phyloP scores from a whole-genome alignment of 2,888 invertebrate genomes.

The Carpatolechia fugitivella region DNA sequence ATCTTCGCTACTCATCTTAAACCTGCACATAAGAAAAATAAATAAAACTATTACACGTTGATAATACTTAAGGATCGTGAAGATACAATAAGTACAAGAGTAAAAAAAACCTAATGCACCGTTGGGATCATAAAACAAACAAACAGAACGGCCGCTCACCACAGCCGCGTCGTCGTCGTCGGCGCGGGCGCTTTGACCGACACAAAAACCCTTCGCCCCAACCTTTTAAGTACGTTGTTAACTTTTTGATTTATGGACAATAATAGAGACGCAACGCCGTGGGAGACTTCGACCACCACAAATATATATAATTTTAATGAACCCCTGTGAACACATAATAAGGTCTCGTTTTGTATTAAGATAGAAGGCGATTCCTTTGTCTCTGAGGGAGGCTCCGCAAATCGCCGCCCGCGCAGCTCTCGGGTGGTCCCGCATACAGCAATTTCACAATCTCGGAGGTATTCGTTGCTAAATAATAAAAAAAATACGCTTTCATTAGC shows the following conservation, averaged over 20 bases:
- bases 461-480: constrained; percentile 31
- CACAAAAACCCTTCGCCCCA: constrained; percentile 71
- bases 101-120: constrained; percentile 72
- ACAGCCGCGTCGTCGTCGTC: constrained; percentile 49
- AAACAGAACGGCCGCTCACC: constrained; percentile 59
- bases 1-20: neutral
- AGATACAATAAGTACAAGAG: constrained; percentile 63
- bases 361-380: constrained; percentile 54
- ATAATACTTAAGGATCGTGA: constrained; percentile 65
- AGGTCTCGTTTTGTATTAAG: constrained; percentile 56
- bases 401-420: constrained; percentile 27
- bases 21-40: constrained; percentile 29
- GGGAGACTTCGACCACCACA: constrained; percentile 73
- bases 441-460: constrained; percentile 34
- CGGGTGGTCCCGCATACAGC: constrained; percentile 58
- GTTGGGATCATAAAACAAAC: constrained; percentile 77
- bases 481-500: constrained; percentile 38
- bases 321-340: constrained; percentile 70
- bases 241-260: constrained; percentile 79
- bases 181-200: constrained; percentile 68
- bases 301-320: constrained; percentile 73
- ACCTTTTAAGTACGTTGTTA: constrained; percentile 80
- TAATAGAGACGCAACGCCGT: constrained; percentile 78
- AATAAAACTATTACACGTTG: constrained; percentile 40
- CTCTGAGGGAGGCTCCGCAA: constrained; percentile 42